These are phyloP conservation scores for Orcinus orca DNA, from an alignment of 2,113 vertebrate genomes.

Conservation along the genomic window DNA sequence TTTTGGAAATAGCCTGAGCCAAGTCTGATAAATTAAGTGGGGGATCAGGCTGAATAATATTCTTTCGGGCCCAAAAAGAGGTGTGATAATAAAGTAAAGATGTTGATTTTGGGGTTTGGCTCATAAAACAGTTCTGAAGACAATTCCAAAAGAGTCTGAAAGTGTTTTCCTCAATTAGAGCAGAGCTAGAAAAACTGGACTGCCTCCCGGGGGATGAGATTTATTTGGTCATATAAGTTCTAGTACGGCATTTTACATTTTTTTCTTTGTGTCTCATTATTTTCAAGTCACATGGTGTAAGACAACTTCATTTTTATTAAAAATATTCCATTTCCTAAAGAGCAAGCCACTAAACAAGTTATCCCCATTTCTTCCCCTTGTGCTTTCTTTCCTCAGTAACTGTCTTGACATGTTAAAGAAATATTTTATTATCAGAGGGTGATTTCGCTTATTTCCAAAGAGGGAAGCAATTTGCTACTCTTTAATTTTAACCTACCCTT, in stretches of 20 bases:
- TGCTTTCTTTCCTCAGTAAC: constrained; percentile 56
- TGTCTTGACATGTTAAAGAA: constrained; percentile 61
- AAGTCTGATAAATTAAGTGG: constrained; percentile 51
- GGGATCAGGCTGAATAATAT: constrained; percentile 50
- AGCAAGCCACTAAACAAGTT: neutral
- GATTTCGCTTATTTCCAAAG: constrained; percentile 80
- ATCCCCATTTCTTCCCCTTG: neutral
- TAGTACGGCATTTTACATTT: neutral
- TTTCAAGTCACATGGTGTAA: neutral
- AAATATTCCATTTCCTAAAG: constrained; percentile 39
- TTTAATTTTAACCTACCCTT: constrained; percentile 79
- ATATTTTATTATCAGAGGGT: constrained; percentile 71
- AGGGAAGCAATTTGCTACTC: constrained; percentile 80
- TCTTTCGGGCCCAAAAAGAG: constrained; percentile 62
- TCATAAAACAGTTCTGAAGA: constrained; percentile 46
- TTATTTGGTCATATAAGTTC: constrained; percentile 57
- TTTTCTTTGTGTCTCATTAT: constrained; percentile 43
- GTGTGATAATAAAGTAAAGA: constrained; percentile 69
- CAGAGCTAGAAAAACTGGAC: constrained; percentile 32
- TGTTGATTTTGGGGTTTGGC: constrained; percentile 12
- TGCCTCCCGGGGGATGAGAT: neutral
- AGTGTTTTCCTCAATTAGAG: constrained; percentile 56
- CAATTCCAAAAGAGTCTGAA: constrained; percentile 58
- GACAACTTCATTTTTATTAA: constrained; percentile 18
- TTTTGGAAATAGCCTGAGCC: constrained; percentile 26